These are phyloP conservation scores for Uropsilus gracilis DNA, from an alignment of 2,113 vertebrate species.

Conservation along the genomic window DNA sequence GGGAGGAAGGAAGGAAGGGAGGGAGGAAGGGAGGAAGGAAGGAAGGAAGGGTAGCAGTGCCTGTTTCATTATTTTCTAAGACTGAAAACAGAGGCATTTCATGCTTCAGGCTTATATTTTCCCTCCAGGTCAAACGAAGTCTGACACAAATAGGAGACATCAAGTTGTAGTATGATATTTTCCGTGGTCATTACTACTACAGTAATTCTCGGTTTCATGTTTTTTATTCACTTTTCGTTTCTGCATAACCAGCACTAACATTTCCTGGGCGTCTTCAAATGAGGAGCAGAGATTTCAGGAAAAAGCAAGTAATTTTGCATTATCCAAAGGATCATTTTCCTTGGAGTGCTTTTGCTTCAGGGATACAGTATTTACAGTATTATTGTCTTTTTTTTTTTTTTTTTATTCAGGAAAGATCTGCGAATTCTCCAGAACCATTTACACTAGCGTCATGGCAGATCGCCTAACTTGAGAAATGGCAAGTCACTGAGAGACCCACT, in stretches of 20 bases:
- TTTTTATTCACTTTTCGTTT: too few species aligned
- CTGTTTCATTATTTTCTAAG: too few species aligned
- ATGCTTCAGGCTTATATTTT: too few species aligned
- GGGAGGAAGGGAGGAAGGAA: too few species aligned
- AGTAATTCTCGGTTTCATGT: too few species aligned
- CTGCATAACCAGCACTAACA: neutral
- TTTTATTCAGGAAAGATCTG: constrained; percentile 42
- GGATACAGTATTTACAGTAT: neutral
- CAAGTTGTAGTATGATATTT: too few species aligned
- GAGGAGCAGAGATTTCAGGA: neutral
- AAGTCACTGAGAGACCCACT: neutral
- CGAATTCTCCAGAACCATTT: constrained; percentile 38
- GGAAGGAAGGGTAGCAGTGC: too few species aligned
- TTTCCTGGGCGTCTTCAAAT: constrained; percentile 1
- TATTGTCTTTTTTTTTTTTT: constrained; percentile 4
- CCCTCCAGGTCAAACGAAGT: too few species aligned
- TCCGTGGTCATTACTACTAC: too few species aligned
- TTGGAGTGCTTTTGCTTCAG: constrained; percentile 27
- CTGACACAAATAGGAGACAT: too few species aligned
- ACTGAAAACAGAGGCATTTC: too few species aligned
- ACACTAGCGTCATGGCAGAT: neutral
- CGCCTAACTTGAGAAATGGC: neutral
- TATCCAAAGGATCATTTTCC: constrained; percentile 42
- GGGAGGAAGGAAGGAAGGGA: neutral
- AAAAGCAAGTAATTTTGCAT: constrained; percentile 13